A percentile compares a stretch with the other conserved stretches of the same genome.
phyloP scores from a whole-genome alignment of 2,888 invertebrate species.

The Scaptomyza flava region DNA sequence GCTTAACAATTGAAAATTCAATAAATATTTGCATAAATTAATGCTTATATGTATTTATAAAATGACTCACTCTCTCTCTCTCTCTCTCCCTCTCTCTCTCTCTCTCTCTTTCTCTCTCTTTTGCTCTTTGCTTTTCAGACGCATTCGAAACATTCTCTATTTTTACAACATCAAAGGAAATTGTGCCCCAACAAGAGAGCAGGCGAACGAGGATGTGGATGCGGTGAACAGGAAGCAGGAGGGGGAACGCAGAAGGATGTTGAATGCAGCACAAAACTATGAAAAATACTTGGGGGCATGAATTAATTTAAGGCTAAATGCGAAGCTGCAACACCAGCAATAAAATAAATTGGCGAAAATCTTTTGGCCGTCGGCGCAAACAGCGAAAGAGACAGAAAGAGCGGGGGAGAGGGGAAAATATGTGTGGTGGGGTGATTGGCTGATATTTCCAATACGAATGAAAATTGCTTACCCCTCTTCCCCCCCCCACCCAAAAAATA shows the following conservation, averaged over 20 bases:
- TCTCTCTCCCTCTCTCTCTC: neutral
- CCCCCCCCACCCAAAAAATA: neutral
- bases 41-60: no score
- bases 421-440: conserved; percentile 25
- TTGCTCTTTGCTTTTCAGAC: neutral
- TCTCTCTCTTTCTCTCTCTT: neutral
- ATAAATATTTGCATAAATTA: no score
- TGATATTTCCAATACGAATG: conserved; percentile 50
- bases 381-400: conserved; percentile 30
- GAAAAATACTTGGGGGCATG: conserved; percentile 50
- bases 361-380: conserved; percentile 45
- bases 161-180: conserved; percentile 45
- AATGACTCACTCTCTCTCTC: no score
- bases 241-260: neutral
- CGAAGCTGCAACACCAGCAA: conserved; percentile 40
- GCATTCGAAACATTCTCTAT: conserved; percentile 5
- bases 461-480: conserved; percentile 18
- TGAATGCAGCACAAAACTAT: conserved; percentile 27
- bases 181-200: neutral
- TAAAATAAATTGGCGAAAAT: conserved; percentile 55
- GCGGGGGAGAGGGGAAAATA: neutral
- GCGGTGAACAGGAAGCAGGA: neutral
- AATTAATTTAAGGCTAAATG: conserved; percentile 61
- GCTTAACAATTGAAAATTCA: no score
- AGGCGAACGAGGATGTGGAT: neutral